phyloP scores from a whole-genome alignment of 2,113 vertebrate genomes.

The Chelonoidis abingdonii region DNA sequence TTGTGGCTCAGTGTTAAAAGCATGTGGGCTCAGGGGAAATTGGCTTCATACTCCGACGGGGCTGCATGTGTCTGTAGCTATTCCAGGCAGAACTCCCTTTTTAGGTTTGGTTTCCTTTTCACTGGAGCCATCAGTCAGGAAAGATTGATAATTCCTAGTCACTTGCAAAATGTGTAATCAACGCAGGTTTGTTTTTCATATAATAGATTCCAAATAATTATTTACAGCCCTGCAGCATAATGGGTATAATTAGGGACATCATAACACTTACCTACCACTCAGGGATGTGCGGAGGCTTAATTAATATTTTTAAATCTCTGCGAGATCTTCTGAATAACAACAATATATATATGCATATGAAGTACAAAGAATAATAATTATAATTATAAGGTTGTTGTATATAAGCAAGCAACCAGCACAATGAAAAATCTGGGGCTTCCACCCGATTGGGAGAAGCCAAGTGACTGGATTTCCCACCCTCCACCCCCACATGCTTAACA shows the following conservation, averaged over 20 bases:
- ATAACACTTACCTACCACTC: slow-evolving; percentile 24
- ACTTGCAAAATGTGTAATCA: neutral
- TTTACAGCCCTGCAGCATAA: slow-evolving; percentile 31
- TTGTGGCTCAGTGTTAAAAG: neutral
- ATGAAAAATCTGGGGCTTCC: neutral
- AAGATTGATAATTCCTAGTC: fast-evolving
- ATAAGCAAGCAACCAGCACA: neutral
- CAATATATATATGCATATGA: fast-evolving
- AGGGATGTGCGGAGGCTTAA: slow-evolving; percentile 25
- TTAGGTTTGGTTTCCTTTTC: neutral
- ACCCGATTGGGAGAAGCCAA: fast-evolving
- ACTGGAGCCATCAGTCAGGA: neutral
- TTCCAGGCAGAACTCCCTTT: neutral
- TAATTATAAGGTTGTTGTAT: fast-evolving
- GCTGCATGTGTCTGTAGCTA: neutral
- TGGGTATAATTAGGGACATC: slow-evolving; percentile 53
- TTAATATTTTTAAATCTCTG: slow-evolving; percentile 57
- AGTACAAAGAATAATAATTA: neutral
- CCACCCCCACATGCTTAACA: neutral
- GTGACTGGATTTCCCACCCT: neutral
- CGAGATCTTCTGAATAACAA: neutral
- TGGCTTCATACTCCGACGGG: neutral
- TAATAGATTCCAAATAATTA: slow-evolving; percentile 51
- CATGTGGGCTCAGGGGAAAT: neutral
- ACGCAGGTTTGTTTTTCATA: slow-evolving; percentile 28